phyloP scores from a whole-genome alignment of 1,140 invertebrate species.

The Heliconius hewitsoni region DNA sequence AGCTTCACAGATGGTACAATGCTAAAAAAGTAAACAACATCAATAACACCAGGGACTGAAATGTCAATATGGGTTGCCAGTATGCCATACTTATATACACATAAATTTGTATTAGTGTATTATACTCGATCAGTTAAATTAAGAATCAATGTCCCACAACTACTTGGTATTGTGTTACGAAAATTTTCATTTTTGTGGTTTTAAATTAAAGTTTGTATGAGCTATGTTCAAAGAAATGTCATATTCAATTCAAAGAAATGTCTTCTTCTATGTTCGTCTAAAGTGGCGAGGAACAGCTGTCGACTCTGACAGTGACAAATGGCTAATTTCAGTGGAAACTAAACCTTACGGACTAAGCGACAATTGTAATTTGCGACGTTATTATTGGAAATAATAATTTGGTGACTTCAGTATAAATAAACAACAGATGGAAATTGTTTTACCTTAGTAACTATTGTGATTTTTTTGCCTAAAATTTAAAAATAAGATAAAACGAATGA shows the following conservation, averaged over 20 bases:
- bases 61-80: not conserved
- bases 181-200: not conserved
- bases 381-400: not conserved
- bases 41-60: slow-evolving; percentile 17
- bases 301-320: not conserved
- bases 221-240: not conserved
- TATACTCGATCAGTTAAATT: no score
- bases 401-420: not conserved
- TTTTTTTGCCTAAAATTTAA: not conserved
- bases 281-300: not conserved
- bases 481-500: not conserved
- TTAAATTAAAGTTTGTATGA: not conserved
- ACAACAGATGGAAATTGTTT: not conserved
- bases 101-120: not conserved
- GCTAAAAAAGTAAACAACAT: slow-evolving; percentile 22
- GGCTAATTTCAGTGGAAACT: not conserved
- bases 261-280: not conserved
- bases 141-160: no score
- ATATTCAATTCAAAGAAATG: not conserved
- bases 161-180: no score
- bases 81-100: not conserved
- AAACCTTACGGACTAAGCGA: not conserved
- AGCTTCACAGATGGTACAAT: not conserved
- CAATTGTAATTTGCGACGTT: not conserved
- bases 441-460: not conserved